Evolutionary conservation across 2,113 vertebrate species (phyloP), one percentile per base, ranked within the genome.

Genomic region (Dipodomys spectabilis): DNA sequence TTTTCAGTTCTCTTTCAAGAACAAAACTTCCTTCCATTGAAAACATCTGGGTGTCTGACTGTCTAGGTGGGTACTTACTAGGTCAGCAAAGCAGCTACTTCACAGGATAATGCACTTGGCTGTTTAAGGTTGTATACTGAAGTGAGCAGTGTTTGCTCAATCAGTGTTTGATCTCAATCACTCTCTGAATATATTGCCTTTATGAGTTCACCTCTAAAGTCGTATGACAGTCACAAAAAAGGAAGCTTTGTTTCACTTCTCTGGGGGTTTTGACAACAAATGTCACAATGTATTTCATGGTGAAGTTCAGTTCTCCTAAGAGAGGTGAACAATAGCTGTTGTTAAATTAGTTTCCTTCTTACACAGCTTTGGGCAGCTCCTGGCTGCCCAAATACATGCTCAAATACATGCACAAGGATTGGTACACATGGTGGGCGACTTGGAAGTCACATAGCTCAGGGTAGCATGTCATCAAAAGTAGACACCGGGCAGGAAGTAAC

Each of bases 1-100:
- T 84, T 93, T 89, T 90, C 72, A 84, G 53, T 89, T 93, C 35
- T 90, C 32, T 93, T 35, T 77, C 18, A 67, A 94, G 22, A 94
- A 49, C 11, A 80, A 60, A 67, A 64, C n/a, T 86, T 82, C 16
- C 18, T 28, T 78, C 4, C 3, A 9, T 65, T 79, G 27, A 49
- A 72, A 68, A 3, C 44, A 35, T 67, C 45, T 78, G 23, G 9
- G 18, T 45, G 22, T n/a, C 44, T 89, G 1, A 1, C n/a, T 67
- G 18, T 64, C 72, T 28, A 18, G 1, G 9, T 7, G 18, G 35
- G 57, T 6, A 49, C 8, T 78, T 86, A 8, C 15, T 5, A 44
- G 44, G 27, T 11, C 30, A 2, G 2, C 6, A 45, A 74, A 60
- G 44, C 9, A n/a, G 8, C 68, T 72, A 7, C 65, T 86, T 67